Conservation (phyloP, 2,888 invertebrate species). For the Hybos culiciformis region DNA sequence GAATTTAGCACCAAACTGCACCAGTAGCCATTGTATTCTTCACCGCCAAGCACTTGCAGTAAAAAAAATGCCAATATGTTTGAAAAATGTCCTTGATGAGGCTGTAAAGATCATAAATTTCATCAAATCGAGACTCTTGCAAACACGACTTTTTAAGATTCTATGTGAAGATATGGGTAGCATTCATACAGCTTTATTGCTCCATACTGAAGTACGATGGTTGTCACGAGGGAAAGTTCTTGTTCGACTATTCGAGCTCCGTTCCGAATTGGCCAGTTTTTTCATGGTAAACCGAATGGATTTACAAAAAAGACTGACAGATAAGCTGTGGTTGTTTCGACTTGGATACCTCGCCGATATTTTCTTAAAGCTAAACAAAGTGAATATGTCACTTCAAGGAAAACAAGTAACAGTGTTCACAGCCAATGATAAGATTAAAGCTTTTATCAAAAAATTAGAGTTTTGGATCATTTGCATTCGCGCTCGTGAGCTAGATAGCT, state of each 20-base stretch:
- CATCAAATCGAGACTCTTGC: not conserved
- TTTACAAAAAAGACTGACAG: not conserved
- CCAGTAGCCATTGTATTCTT: not conserved
- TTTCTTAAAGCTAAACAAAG: not conserved
- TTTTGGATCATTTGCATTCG: not conserved
- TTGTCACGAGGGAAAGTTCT: slow-evolving; percentile 1
- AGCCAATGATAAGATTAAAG: not conserved
- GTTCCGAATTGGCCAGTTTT: not conserved
- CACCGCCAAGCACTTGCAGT: not conserved
- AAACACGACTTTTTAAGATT: slow-evolving; percentile 1
- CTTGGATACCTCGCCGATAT: not conserved
- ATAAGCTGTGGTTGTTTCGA: too few species aligned
- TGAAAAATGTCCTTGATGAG: not conserved
- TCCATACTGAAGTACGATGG: slow-evolving; percentile 1
- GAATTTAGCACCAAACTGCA: not conserved
- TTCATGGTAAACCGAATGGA: not conserved
- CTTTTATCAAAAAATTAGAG: too few species aligned
- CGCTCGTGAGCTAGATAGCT: slow-evolving; percentile 1
- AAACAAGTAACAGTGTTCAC: not conserved
- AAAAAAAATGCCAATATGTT: not conserved
- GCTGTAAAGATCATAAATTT: not conserved
- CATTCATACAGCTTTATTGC: not conserved
- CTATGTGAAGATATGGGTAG: slow-evolving; percentile 2
- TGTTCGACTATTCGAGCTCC: not conserved
- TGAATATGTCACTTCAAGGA: not conserved